A percentile compares a stretch with the other conserved stretches of the same genome.
phyloP scores from a whole-genome alignment of 92 coral and sea anemone species.

The Epizoanthus stellaris region DNA sequence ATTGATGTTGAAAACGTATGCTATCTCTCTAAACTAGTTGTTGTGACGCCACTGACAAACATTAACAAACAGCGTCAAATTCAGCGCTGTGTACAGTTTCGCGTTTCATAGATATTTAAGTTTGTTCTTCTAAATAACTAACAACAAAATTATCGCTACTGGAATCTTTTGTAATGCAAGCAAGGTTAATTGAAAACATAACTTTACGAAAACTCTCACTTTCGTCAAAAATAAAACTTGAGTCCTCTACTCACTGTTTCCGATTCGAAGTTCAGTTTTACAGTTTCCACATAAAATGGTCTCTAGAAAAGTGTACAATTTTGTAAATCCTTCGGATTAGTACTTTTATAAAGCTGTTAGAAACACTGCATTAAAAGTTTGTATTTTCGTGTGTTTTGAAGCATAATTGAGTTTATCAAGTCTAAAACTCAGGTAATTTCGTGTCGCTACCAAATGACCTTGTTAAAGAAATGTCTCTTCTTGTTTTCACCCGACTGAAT shows the following conservation, averaged over 20 bases:
- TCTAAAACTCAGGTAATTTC: conserved; percentile 9
- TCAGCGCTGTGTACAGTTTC: conserved; percentile 40
- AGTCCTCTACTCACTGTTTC: neutral
- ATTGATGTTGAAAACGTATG: neutral
- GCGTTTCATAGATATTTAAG: conserved; percentile 47
- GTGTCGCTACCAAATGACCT: neutral
- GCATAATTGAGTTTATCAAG: conserved; percentile 21
- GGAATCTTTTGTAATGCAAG: conserved; percentile 46
- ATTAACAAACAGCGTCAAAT: conserved; percentile 21
- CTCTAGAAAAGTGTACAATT: neutral
- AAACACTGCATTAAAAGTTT: neutral
- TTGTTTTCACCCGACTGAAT: too few species aligned
- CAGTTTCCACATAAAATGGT: neutral
- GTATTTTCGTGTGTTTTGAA: neutral
- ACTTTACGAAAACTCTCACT: conserved; percentile 26
- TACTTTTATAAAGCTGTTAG: neutral
- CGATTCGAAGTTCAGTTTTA: neutral
- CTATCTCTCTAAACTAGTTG: conserved; percentile 14
- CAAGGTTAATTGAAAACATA: conserved; percentile 41
- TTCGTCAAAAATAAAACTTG: neutral
- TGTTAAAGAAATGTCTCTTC: neutral
- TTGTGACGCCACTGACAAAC: neutral
- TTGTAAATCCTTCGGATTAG: neutral
- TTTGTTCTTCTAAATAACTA: conserved; percentile 40
- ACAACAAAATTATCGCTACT: conserved; percentile 45